Percentiles rank a stretch among this genome's conserved stretches.
These are phyloP conservation scores for Drosophila kuntzei DNA, from an alignment of 2,888 invertebrate species.

Conservation along the genomic window DNA sequence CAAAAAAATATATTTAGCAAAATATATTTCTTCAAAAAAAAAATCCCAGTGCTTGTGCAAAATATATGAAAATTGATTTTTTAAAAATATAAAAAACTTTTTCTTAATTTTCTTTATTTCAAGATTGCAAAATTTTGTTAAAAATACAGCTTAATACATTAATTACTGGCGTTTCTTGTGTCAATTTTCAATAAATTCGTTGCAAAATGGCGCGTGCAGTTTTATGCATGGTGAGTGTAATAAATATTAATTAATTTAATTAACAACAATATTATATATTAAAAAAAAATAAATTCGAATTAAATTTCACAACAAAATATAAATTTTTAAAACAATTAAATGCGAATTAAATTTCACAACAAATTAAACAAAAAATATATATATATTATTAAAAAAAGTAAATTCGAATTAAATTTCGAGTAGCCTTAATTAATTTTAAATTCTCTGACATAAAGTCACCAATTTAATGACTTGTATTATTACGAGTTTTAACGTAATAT, in stretches of 20 bases:
- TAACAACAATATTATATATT: not conserved
- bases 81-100: conserved; percentile 24
- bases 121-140: conserved; percentile 69
- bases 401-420: too few relatives aligned
- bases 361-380: too few relatives aligned
- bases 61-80: conserved; percentile 15
- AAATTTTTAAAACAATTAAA: too few relatives aligned
- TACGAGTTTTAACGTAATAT: conserved; percentile 18
- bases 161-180: conserved; percentile 82
- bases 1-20: conserved; percentile 18
- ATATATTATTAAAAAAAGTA: too few relatives aligned
- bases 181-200: conserved; percentile 69
- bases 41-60: conserved; percentile 38
- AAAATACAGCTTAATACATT: conserved; percentile 41
- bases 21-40: conserved; percentile 6
- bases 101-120: conserved; percentile 63
- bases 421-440: too few relatives aligned
- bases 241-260: conserved; percentile 4
- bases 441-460: too few relatives aligned
- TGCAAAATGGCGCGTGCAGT: conserved; percentile 85
- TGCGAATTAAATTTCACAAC: too few relatives aligned
- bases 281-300: not conserved
- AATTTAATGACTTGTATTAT: not conserved
- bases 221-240: conserved; percentile 85
- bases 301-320: not conserved